These are phyloP conservation scores for Drosophila gunungcola DNA, from an alignment of 1,140 invertebrate species.

Conservation along the genomic window DNA sequence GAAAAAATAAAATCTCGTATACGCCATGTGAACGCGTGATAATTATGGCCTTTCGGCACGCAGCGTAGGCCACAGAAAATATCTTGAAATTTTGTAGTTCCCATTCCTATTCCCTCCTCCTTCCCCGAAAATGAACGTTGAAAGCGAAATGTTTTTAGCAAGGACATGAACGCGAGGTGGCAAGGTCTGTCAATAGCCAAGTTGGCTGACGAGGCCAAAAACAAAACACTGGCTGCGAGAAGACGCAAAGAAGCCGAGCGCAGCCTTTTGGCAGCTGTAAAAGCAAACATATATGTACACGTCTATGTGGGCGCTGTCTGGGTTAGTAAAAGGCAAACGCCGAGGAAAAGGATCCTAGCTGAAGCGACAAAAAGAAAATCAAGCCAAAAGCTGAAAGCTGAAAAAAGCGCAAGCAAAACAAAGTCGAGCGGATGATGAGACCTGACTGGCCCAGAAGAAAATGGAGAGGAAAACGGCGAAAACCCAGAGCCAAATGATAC, in stretches of 20 bases:
- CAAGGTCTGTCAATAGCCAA: constrained; percentile 16
- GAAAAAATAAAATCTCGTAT: constrained; percentile 44
- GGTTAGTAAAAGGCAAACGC: constrained; percentile 21
- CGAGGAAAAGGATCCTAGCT: constrained; percentile 7
- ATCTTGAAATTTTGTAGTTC: constrained; percentile 24
- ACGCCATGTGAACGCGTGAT: constrained; percentile 64
- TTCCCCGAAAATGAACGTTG: constrained; percentile 3
- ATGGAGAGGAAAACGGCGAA: constrained; percentile 10
- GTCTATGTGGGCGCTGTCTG: constrained; percentile 30
- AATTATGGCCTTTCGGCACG: constrained; percentile 71
- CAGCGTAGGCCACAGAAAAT: constrained; percentile 24
- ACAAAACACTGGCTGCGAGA: constrained; percentile 20
- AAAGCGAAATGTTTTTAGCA: constrained; percentile 36
- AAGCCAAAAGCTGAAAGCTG: constrained; percentile 23
- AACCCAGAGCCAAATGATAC: constrained; percentile 6
- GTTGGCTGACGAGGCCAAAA: constrained; percentile 47
- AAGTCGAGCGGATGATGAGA: constrained; percentile 39
- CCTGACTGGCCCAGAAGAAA: constrained; percentile 48
- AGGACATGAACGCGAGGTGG: constrained; percentile 11
- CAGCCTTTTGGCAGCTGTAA: constrained; percentile 46
- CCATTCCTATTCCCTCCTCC: not conserved
- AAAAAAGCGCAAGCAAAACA: constrained; percentile 30
- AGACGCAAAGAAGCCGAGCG: constrained; percentile 24
- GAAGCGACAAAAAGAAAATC: constrained; percentile 51
- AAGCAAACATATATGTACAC: constrained; percentile 25